These are phyloP conservation scores for Carcharodon carcharias DNA, from an alignment of 2,797 vertebrate species.

Conservation along the genomic window DNA sequence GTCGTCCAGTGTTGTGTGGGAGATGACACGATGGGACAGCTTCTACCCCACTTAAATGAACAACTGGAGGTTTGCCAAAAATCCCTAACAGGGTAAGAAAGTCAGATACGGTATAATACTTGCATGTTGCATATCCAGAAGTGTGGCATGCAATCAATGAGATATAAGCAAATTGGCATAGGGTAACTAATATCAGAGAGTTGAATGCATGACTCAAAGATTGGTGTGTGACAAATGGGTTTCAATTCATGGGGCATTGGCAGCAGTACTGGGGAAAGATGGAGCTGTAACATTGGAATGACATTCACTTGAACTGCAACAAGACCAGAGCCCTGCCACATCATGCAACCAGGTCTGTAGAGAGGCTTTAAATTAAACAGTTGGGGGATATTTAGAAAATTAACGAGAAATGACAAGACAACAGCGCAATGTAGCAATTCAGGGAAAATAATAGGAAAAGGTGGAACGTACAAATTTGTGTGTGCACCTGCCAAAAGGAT, in stretches of 20 bases:
- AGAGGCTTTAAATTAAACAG: neutral
- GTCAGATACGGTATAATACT: neutral
- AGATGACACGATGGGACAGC: slow-evolving; percentile 61
- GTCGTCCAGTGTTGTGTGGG: slow-evolving; percentile 62
- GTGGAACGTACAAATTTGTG: too few relatives aligned
- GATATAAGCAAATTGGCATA: neutral
- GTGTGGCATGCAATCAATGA: neutral
- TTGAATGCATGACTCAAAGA: neutral
- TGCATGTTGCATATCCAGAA: neutral
- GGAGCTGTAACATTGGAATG: neutral
- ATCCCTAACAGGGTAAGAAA: slow-evolving; percentile 60
- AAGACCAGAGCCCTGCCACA: neutral
- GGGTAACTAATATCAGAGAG: neutral
- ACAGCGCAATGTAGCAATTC: neutral
- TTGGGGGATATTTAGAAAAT: neutral
- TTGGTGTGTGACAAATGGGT: neutral
- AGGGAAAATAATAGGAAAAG: too few relatives aligned
- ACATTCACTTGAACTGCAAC: neutral
- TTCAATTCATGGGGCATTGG: neutral
- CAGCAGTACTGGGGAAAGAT: neutral
- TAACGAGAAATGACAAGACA: neutral
- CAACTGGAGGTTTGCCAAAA: slow-evolving; percentile 65
- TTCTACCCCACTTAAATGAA: slow-evolving; percentile 60
- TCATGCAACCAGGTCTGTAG: neutral
- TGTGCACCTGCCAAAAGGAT: neutral